Percentiles rank a stretch among this genome's conserved stretches.
Evolutionary conservation across 2,113 vertebrate genomes (phyloP).

Genomic region (Daboia siamensis): DNA sequence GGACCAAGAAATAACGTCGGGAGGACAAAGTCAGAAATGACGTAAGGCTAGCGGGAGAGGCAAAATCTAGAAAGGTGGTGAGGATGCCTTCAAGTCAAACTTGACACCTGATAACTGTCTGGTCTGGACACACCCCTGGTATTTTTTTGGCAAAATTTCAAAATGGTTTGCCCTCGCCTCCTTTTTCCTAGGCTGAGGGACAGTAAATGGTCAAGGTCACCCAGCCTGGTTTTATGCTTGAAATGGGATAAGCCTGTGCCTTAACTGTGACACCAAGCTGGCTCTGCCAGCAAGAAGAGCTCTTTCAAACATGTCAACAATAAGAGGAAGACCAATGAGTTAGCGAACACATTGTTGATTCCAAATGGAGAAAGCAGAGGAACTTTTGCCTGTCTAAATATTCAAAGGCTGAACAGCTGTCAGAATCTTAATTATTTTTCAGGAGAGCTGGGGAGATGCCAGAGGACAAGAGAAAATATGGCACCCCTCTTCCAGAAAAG

Average conservation of each 20-base stretch:
- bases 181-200: neutral
- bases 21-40: neutral
- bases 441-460: neutral
- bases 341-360: neutral
- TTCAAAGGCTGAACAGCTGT: neutral
- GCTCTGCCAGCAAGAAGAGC: neutral
- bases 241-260: neutral
- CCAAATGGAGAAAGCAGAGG: neutral
- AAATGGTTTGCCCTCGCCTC: neutral
- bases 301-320: neutral
- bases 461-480: neutral
- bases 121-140: neutral
- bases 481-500: neutral
- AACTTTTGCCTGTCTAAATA: neutral
- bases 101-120: neutral
- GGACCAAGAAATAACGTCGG: neutral
- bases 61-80: neutral
- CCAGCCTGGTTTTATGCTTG: neutral
- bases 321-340: neutral
- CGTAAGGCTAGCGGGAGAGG: neutral
- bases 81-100: neutral
- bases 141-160: neutral
- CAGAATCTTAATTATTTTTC: neutral
- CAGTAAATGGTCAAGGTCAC: neutral
- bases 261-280: neutral